A percentile compares a stretch with the other conserved stretches of the same genome.
phyloP scores from a whole-genome alignment of 2,888 invertebrate genomes.

The Zootermopsis nevadensis region DNA sequence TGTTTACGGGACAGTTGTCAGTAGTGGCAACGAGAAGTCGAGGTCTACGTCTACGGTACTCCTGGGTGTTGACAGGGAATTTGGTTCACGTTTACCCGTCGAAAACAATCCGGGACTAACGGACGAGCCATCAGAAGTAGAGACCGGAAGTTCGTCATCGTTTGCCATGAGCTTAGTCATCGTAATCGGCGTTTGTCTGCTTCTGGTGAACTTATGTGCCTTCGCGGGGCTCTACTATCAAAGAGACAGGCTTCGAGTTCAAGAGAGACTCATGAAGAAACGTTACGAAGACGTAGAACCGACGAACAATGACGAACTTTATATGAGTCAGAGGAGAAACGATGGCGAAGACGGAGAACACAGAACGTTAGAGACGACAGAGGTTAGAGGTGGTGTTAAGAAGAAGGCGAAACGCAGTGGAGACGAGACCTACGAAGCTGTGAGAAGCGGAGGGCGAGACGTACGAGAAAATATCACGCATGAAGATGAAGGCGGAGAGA shows the following conservation, averaged over 20 bases:
- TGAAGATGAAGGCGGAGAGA: constrained; percentile 54
- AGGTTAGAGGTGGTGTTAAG: neutral
- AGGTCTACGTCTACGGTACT: neutral
- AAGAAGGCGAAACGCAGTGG: neutral
- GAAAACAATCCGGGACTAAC: neutral
- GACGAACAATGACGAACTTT: constrained; percentile 23
- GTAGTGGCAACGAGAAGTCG: neutral
- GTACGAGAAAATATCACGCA: neutral
- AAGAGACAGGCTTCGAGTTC: constrained; percentile 69
- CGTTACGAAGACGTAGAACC: constrained; percentile 57
- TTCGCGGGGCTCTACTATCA: constrained; percentile 76
- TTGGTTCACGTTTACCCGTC: neutral
- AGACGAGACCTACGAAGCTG: constrained; percentile 50
- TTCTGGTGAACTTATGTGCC: constrained; percentile 78
- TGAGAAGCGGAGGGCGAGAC: constrained; percentile 37
- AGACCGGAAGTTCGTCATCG: constrained; percentile 58
- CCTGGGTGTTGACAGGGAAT: constrained; percentile 2
- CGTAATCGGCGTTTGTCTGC: constrained; percentile 73
- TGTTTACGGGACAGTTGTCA: constrained; percentile 40
- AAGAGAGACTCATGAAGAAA: constrained; percentile 65
- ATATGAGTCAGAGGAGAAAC: constrained; percentile 23
- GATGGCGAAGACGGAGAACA: constrained; percentile 18
- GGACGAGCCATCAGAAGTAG: neutral
- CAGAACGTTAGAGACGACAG: neutral
- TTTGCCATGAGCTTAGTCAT: constrained; percentile 63